These are phyloP conservation scores for Drosophila infuscata DNA, from an alignment of 2,888 invertebrate species.

Conservation along the genomic window DNA sequence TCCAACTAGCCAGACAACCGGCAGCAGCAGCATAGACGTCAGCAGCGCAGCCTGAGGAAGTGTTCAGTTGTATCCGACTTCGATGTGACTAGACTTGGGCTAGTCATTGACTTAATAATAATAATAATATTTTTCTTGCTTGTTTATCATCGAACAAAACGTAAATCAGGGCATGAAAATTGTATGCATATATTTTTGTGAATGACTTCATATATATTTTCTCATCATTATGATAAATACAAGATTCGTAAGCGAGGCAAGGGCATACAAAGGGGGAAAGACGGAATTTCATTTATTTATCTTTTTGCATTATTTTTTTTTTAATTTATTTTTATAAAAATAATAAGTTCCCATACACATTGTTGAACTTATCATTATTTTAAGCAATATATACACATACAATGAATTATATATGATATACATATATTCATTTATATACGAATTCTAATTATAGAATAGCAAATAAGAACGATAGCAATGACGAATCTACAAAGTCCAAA, in stretches of 20 bases:
- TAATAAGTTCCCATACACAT: neutral
- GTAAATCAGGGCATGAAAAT: neutral
- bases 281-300: neutral
- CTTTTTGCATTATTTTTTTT: neutral
- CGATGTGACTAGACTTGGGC: neutral
- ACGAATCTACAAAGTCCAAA: too few species aligned
- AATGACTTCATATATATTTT: neutral
- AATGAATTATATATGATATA: neutral
- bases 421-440: too few species aligned
- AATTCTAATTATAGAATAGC: neutral
- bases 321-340: neutral
- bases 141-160: neutral
- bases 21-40: neutral
- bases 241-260: neutral
- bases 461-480: neutral
- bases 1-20: slow-evolving; percentile 10
- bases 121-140: neutral
- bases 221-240: neutral
- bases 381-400: neutral
- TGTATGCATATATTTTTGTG: neutral
- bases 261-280: neutral
- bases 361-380: neutral
- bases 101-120: neutral
- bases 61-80: neutral
- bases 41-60: slow-evolving; percentile 12